Percentiles rank a stretch among this genome's conserved stretches.
phyloP scores from a whole-genome alignment of 2,113 vertebrate genomes.

The Oophaga pumilio region DNA sequence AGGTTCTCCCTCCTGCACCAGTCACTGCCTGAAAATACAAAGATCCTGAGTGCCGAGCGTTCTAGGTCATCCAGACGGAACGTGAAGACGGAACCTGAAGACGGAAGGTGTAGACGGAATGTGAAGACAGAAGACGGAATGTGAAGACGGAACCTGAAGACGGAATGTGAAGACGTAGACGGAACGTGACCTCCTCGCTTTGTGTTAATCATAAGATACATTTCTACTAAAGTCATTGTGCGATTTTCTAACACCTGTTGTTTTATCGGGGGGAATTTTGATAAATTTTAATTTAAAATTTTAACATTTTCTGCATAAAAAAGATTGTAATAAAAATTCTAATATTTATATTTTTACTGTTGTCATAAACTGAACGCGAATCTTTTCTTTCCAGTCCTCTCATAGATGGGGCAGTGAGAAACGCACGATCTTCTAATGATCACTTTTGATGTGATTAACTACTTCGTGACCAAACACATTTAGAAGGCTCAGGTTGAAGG shows the following conservation, averaged over 20 bases:
- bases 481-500: too few species aligned
- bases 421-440: too few species aligned
- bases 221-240: background rate
- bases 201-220: background rate
- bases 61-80: background rate
- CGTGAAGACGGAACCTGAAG: background rate
- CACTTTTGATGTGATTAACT: too few species aligned
- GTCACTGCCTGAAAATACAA: background rate
- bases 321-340: background rate
- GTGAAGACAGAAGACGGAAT: too few species aligned
- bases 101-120: background rate
- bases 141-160: background rate
- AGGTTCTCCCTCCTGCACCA: background rate
- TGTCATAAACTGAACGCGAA: too few species aligned
- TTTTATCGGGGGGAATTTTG: background rate
- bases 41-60: background rate
- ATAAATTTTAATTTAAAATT: background rate
- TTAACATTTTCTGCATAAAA: background rate
- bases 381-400: background rate
- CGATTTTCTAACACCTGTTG: constrained; percentile 12
- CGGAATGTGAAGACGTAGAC: too few species aligned
- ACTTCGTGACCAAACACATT: too few species aligned
- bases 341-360: background rate
- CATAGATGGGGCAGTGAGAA: too few species aligned
- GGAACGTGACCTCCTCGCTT: background rate